Conservation (phyloP, 30 jellyfish, hydroid and myxozoan species). For the Aurelia coerulea region DNA sequence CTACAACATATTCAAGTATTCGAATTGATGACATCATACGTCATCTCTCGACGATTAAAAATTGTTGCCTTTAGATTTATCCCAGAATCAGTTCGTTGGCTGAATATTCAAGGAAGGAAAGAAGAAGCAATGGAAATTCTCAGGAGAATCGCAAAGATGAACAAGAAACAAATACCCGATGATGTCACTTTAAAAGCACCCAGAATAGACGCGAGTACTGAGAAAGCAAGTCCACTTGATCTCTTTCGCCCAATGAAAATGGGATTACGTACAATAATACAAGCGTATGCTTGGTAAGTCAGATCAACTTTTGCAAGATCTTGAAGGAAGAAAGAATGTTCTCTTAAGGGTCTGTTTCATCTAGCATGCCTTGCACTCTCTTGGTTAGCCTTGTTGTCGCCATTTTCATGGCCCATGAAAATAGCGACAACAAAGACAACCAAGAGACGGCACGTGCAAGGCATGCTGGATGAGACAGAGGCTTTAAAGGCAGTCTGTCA, state of each 20-base stretch:
- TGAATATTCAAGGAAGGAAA: conserved; percentile 64
- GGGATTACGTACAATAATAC: conserved; percentile 60
- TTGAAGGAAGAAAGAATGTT: too few relatives aligned
- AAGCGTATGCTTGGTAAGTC: conserved; percentile 75
- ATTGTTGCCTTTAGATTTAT: conserved; percentile 48
- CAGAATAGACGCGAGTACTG: background rate
- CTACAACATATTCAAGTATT: too few relatives aligned
- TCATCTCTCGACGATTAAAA: background rate
- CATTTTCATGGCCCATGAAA: too few relatives aligned
- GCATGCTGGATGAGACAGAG: too few relatives aligned
- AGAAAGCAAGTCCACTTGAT: conserved; percentile 38
- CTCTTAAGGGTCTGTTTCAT: too few relatives aligned
- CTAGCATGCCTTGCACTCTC: too few relatives aligned
- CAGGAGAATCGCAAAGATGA: conserved; percentile 61
- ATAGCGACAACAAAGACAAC: too few relatives aligned
- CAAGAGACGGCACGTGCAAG: too few relatives aligned
- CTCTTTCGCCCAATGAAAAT: conserved; percentile 53
- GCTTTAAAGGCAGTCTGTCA: too few relatives aligned
- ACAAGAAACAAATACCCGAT: conserved; percentile 55
- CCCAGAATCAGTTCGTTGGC: conserved; percentile 94
- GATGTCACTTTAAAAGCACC: conserved; percentile 12
- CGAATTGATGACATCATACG: background rate
- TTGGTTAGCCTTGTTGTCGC: too few relatives aligned
- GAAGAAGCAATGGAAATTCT: conserved; percentile 81
- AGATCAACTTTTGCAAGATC: too few relatives aligned